Evolutionary conservation across 2,113 vertebrate genomes (phyloP), one percentile per base, ranked within the genome.

Genomic region (Macquaria ambigua): DNA sequence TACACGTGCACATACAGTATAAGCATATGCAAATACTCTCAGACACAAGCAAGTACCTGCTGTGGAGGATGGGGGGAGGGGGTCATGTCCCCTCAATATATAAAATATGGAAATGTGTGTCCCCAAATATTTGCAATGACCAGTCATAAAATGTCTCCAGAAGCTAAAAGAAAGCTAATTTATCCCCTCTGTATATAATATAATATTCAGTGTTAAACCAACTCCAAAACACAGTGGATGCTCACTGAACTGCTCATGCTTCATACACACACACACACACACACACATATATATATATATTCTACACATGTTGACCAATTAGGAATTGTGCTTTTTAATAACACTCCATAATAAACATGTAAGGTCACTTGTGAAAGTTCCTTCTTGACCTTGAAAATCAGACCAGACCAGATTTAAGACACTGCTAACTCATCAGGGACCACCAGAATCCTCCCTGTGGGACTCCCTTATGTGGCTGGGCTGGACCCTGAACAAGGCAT

Each of bases 321-420:
- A 52, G 9, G 20, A 21, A 56, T 23, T n/a, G 14, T 56, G 21
- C 4, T 56, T 55, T 71, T 55, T 23, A 37, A 37, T 31, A 31
- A 37, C 48, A 55, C 69, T n/a, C 31, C 31, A n/a, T 20, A 72
- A 37, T 50, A 5, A 28, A 25, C 15, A 34, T 5, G 7, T 21
- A 52, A 20, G 8, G 16, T 55, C 50, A 53, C 53, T 6, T 14
- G 20, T 34, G 28, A 70, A 70, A 70, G 16, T 71, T 53, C 20
- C 31, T 31, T 52, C 50, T 55, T 55, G 28, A 71, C 69, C 50
- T 71, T 71, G 50, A 62, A 71, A 53, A 71, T 37, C 37, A 21
- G 15, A 31, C 46, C 25, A 52, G 7, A 53, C 25, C 48, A 48
- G 14, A 46, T 15, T 28, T 28, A 16, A 10, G 25, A 59, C 2